phyloP scores from a whole-genome alignment of 2,888 invertebrate genomes.

The Rhopalosiphum nymphaeae region DNA sequence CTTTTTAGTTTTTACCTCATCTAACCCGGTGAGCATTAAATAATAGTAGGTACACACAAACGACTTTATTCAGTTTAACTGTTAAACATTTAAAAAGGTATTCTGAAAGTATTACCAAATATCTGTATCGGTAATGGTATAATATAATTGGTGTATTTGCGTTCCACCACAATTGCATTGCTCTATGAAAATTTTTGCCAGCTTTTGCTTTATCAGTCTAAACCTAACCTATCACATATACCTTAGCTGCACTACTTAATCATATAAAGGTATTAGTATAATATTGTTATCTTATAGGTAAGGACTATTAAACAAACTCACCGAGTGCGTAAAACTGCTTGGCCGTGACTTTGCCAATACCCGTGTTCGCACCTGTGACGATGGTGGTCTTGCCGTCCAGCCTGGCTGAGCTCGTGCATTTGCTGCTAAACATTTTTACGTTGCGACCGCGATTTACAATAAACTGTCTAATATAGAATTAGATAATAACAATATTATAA shows the following conservation, averaged over 20 bases:
- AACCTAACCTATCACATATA: too few relatives aligned
- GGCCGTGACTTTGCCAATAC: conserved; percentile 69
- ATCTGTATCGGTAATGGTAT: not conserved
- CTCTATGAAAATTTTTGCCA: not conserved
- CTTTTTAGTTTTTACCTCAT: too few relatives aligned
- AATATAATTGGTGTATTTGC: not conserved
- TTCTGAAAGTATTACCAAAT: not conserved
- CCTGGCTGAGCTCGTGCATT: conserved; percentile 67
- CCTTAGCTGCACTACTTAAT: not conserved
- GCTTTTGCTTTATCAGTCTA: not conserved
- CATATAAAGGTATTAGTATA: not conserved
- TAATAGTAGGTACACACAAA: not conserved
- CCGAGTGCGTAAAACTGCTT: conserved; percentile 69
- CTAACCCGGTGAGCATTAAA: too few relatives aligned
- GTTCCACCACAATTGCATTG: not conserved
- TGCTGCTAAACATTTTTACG: conserved; percentile 66
- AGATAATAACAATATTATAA: not conserved
- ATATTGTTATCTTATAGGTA: not conserved
- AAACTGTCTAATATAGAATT: not conserved
- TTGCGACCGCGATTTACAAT: not conserved
- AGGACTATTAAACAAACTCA: conserved; percentile 66
- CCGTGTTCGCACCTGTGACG: conserved; percentile 71
- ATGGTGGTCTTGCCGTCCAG: conserved; percentile 72
- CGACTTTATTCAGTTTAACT: not conserved
- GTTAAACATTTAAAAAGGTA: not conserved